Base-by-base conservation (phyloP, 1,140 invertebrate genomes). In the Pachyrhynchus sulphureomaculatus region DNA sequence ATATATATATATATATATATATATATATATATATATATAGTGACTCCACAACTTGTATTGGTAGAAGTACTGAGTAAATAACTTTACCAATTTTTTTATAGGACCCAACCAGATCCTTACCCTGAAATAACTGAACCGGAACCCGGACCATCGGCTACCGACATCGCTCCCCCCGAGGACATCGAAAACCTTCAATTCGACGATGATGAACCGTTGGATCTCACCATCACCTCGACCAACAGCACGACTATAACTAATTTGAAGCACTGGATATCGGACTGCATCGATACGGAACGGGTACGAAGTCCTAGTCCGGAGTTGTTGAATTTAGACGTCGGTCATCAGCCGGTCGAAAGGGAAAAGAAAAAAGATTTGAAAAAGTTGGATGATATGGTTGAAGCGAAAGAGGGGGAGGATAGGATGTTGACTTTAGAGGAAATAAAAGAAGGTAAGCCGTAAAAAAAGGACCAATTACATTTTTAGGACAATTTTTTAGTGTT, bases 271-370 rank as follows among this genome's bases (percentile, higher is more conserved):
- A 48, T 67, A 15, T 48, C 58, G 4, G 62, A 67, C 18, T 64
- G 66, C 20, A 59, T 67, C n/a, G 39, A 58, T 17, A 13, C 36
- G 13, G 59, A 58, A 2, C 23, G 34, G 5, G 62, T 62, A 17
- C 23, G 65, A 18, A 67, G 66, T 44, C 66, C 66, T 8, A 67
- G 66, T 62, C 66, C 66, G 10, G 66, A 67, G 37, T 23, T 64
- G 10, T 54, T 67, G 20, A 51, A 51, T 6, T 33, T 36, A 6
- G 37, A 61, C 15, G 21, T 20, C 8, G n/a, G 23, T 17, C 15
- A 24, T 24, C 12, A 64, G 23, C n/a, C 41, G 41, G 13, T 15
- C 39, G 21, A 21, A 18, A 36, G 9, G 2, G 49, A 37, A 10
- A n/a, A 54, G n/a, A 15, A 29, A 4, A 26, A 29, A 2, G 29